Evolutionary conservation across 1,140 invertebrate species (phyloP).

Genomic region (Panulirus ornatus): DNA sequence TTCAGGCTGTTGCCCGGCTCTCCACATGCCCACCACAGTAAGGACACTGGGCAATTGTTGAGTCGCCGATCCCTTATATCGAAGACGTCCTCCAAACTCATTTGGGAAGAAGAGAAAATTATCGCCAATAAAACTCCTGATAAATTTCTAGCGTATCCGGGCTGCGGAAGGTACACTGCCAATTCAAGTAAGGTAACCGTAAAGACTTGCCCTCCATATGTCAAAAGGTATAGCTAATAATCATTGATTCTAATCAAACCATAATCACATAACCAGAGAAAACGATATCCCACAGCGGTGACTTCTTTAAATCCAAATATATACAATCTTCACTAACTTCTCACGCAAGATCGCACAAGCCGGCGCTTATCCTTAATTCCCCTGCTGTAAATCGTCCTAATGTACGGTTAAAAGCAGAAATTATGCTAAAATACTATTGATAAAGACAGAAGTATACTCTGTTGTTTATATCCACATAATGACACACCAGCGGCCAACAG

Average conservation of each 20-base stretch:
- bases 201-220: constrained; percentile 8
- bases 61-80: background rate
- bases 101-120: background rate
- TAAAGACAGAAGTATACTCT: constrained; percentile 21
- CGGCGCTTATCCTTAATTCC: constrained; percentile 9
- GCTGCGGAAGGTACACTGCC: background rate
- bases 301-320: constrained; percentile 18
- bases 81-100: background rate
- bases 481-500: background rate
- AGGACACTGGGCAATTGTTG: too few relatives aligned
- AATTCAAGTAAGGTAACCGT: background rate
- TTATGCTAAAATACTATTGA: constrained; percentile 22
- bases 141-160: background rate
- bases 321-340: background rate
- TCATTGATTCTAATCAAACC: background rate
- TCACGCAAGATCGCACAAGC: constrained; percentile 13
- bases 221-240: background rate
- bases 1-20: too few relatives aligned
- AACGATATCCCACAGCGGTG: background rate
- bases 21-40: too few relatives aligned
- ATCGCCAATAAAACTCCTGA: background rate
- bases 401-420: constrained; percentile 13
- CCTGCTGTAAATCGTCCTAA: constrained; percentile 19
- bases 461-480: constrained; percentile 34
- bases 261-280: background rate